Conservation (phyloP, 2,888 invertebrate species). For the Dryomyza anilis region DNA sequence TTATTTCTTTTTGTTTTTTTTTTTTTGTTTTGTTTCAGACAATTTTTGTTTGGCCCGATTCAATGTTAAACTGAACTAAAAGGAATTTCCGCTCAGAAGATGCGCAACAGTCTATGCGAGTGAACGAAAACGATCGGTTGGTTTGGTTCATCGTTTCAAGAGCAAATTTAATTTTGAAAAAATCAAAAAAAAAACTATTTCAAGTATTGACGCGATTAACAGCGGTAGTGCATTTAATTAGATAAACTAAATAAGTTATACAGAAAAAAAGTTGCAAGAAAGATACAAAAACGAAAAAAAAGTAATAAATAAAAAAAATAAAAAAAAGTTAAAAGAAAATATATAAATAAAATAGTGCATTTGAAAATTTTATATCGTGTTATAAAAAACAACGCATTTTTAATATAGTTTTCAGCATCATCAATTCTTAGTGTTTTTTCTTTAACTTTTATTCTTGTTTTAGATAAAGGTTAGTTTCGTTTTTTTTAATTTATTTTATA, state of each 20-base stretch:
- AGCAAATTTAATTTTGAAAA: not conserved
- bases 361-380: too few relatives aligned
- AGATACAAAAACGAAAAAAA: not conserved
- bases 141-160: not conserved
- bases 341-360: not conserved
- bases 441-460: too few relatives aligned
- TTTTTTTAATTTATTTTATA: too few relatives aligned
- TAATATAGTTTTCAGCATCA: too few relatives aligned
- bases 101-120: constrained; percentile 9
- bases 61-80: constrained; percentile 18
- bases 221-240: not conserved
- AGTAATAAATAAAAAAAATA: not conserved
- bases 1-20: too few relatives aligned
- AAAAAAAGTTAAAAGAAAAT: not conserved
- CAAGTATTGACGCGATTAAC: not conserved
- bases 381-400: too few relatives aligned
- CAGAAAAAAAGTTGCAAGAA: not conserved
- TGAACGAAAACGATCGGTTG: constrained; percentile 14
- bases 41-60: constrained; percentile 21
- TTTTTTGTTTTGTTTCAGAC: too few relatives aligned
- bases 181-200: too few relatives aligned
- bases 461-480: too few relatives aligned
- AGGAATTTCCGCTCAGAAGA: constrained; percentile 17
- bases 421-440: too few relatives aligned
- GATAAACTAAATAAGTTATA: too few relatives aligned